Conservation (phyloP, 1,140 invertebrate species). For the Triops longicaudatus region DNA sequence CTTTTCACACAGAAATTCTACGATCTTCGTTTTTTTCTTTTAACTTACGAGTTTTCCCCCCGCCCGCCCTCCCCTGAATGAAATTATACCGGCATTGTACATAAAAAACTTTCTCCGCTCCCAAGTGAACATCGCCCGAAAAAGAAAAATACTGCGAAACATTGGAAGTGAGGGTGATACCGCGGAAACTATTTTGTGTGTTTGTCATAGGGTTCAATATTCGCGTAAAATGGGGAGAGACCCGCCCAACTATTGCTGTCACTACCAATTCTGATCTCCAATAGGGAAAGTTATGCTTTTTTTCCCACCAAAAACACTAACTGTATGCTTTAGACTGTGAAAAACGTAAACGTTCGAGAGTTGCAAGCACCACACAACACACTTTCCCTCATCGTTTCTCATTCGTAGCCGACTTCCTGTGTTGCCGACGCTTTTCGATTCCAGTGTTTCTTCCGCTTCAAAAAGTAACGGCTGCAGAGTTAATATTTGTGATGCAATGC, state of each 20-base stretch:
- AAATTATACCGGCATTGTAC: not conserved
- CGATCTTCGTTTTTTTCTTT: not conserved
- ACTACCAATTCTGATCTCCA: not conserved
- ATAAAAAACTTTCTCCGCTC: not conserved
- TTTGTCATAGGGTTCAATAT: conserved; percentile 18
- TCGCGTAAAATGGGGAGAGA: not conserved
- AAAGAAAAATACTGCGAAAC: not conserved
- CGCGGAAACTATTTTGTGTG: conserved; percentile 5
- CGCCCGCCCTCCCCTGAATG: not conserved
- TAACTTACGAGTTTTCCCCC: not conserved
- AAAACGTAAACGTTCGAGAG: too few species aligned
- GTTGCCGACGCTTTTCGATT: too few species aligned
- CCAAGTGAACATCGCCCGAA: not conserved
- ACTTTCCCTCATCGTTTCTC: too few species aligned
- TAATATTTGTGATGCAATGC: too few species aligned
- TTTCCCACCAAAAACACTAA: too few species aligned
- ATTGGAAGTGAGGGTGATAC: conserved; percentile 24
- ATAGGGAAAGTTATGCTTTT: too few species aligned
- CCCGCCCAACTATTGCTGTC: not conserved
- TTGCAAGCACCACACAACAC: too few species aligned
- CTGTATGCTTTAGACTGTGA: too few species aligned
- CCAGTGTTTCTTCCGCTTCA: too few species aligned
- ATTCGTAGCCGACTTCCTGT: too few species aligned
- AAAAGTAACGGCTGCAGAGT: too few species aligned
- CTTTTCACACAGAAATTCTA: not conserved